Conservation (phyloP, 2,888 invertebrate genomes). For the Synergus gifuensis region DNA sequence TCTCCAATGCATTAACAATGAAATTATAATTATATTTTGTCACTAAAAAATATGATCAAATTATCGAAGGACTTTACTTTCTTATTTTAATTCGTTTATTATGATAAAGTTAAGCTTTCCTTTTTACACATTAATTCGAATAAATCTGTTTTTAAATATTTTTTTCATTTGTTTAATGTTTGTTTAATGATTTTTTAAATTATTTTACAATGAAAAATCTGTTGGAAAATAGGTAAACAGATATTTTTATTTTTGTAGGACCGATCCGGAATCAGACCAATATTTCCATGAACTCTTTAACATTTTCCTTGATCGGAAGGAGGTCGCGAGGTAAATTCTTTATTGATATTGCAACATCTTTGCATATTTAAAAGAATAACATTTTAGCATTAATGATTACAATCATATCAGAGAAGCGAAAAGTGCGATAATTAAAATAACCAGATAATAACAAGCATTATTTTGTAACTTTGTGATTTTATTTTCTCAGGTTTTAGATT, state of each 20-base stretch:
- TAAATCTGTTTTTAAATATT: too few species aligned
- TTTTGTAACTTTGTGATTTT: not conserved
- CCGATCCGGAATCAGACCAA: constrained; percentile 70
- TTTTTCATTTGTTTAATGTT: too few species aligned
- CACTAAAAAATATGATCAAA: not conserved
- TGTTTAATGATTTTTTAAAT: too few species aligned
- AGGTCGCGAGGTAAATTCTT: constrained; percentile 60
- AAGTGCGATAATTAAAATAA: constrained; percentile 5
- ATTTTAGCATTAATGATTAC: not conserved
- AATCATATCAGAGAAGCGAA: not conserved
- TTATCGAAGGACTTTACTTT: not conserved
- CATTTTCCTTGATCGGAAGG: constrained; percentile 62
- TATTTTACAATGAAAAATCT: too few species aligned
- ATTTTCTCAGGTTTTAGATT: not conserved
- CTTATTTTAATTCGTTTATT: not conserved
- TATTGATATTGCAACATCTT: constrained; percentile 48
- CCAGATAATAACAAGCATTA: not conserved
- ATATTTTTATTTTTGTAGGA: constrained; percentile 65
- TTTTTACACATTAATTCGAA: not conserved
- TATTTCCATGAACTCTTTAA: constrained; percentile 74
- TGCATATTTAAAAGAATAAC: constrained; percentile 10
- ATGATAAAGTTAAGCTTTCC: too few species aligned
- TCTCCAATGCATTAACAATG: not conserved
- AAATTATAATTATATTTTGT: not conserved
- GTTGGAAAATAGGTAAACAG: constrained; percentile 14